Evolutionary conservation across 2,888 invertebrate genomes (phyloP), one percentile per base, ranked within the genome.

Genomic region (Diarsia mendica): DNA sequence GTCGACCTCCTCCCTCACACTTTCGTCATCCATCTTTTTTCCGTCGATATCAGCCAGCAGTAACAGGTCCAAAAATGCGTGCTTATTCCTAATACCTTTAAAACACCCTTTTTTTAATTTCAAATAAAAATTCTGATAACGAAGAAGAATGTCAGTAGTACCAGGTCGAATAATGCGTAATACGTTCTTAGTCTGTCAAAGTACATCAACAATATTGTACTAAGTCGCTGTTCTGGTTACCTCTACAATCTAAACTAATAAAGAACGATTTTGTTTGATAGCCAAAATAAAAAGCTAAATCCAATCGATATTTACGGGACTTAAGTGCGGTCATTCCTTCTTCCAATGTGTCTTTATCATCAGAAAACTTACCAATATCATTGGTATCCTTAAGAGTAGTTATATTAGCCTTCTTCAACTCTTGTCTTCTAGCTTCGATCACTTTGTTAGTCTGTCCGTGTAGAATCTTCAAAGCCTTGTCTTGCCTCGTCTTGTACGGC

Each of bases 1-100:
- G 84, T 98, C 97, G 0, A 98, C 97, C 94, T 98, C 97, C 90
- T 98, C 97, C 72, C 97, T 95, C 63, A 98, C 97, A 79, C 97
- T 97, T 49, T 97, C 90, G 81, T 97, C 97, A 13, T 96, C 96
- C 64, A 98, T 92, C 8, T 96, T 97, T 79, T 96, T 91, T 1
- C 97, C 97, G 83, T 97, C 97, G 20, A 97, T 95, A 85, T 97
- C 97, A 5, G 97, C 96, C 67, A 97, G 94, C 20, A 98, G 91
- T 8, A 98, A 90, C 58, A 98, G 93, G 93, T 98, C 98, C 88
- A 98, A 93, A 88, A 98, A 98, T 0, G 97, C 97, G 88, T 97
- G 96, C 88, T 97, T 97, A 81, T 97, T 97, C 86, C 97, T 97
- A 15, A 95, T 95, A 49, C 97, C 97, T 92, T n/a, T 1, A 63